Base-by-base conservation (phyloP, 2,797 vertebrate species). In the Manis pentadactyla region DNA sequence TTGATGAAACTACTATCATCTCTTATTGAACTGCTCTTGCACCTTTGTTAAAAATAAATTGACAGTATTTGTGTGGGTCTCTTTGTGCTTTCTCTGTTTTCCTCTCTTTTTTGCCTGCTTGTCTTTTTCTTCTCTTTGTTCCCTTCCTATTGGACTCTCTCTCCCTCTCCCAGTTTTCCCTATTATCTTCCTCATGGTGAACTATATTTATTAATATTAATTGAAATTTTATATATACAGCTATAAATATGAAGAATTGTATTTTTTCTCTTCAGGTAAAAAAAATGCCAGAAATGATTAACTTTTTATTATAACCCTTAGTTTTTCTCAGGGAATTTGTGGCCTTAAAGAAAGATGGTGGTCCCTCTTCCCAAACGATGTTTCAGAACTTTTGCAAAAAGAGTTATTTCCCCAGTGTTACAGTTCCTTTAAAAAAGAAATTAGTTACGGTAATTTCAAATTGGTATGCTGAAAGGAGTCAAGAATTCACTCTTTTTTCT, bases 321-420 rank as follows among this genome's bases (percentile, higher is more conserved):
- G 13, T 92, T 64, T 93, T 86, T 96, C 55, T 97, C 51, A 73
- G 21, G 77, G 39, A 81, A 85, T 90, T 95, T 92, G 61, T 87
- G 49, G n/a, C 71, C 27, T 83, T 94, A 89, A 92, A 71, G 39
- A 87, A 95, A 89, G 59, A 57, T 85, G 59, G 27, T 85, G 27
- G 71, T 90, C 7, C 21, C n/a, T 61, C 63, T 90, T 94, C 31
- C 29, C 34, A 96, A 96, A 79, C 46, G 27, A 27, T 91, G 31
- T 77, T 86, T 95, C 39, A 94, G n/a, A 93, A 92, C 49, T 94
- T 94, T 85, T 55, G 37, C 57, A 71, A 94, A 93, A 83, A 17
- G 25, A 34, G 29, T 94, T 15, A 69, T 57, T 96, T 94, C 57
- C 19, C 27, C 9, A 81, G 23, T 73, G n/a, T 94, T 87, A 59